A percentile compares a stretch with the other conserved stretches of the same genome.
Evolutionary conservation across 1,140 invertebrate species (phyloP).

Genomic region (Homarus americanus): DNA sequence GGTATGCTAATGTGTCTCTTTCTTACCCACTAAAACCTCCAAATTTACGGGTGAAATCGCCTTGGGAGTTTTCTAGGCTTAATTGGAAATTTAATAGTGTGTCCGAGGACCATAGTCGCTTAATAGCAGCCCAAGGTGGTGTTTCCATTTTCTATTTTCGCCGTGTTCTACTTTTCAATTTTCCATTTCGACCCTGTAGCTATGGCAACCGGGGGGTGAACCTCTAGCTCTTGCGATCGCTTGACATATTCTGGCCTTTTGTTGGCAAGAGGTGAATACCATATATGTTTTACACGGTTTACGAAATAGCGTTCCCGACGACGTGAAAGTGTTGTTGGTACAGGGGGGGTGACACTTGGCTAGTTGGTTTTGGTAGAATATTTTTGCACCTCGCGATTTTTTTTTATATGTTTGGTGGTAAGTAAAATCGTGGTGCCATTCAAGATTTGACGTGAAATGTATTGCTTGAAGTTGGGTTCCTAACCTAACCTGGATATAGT

Average conservation of each 20-base stretch:
- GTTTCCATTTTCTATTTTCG: slow-evolving; percentile 48
- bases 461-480: too few species aligned
- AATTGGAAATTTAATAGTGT: slow-evolving; percentile 73
- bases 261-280: slow-evolving; percentile 38
- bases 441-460: too few species aligned
- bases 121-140: slow-evolving; percentile 65
- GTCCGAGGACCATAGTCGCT: slow-evolving; percentile 71
- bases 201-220: neutral
- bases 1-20: slow-evolving; percentile 30
- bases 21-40: slow-evolving; percentile 66
- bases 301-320: neutral
- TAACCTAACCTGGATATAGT: too few species aligned
- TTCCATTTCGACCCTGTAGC: slow-evolving; percentile 9
- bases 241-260: slow-evolving; percentile 38
- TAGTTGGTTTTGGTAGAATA: too few species aligned
- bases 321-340: neutral
- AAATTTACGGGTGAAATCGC: slow-evolving; percentile 73
- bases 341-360: neutral
- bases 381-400: too few species aligned
- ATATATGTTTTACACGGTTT: slow-evolving; percentile 2
- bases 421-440: too few species aligned
- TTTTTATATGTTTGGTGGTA: too few species aligned
- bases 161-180: slow-evolving; percentile 40
- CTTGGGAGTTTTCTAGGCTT: slow-evolving; percentile 72
- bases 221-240: neutral